Percentiles rank a stretch among this genome's conserved stretches.
These are phyloP conservation scores for Dasypogon diadema DNA, from an alignment of 2,888 invertebrate genomes.

Conservation along the genomic window DNA sequence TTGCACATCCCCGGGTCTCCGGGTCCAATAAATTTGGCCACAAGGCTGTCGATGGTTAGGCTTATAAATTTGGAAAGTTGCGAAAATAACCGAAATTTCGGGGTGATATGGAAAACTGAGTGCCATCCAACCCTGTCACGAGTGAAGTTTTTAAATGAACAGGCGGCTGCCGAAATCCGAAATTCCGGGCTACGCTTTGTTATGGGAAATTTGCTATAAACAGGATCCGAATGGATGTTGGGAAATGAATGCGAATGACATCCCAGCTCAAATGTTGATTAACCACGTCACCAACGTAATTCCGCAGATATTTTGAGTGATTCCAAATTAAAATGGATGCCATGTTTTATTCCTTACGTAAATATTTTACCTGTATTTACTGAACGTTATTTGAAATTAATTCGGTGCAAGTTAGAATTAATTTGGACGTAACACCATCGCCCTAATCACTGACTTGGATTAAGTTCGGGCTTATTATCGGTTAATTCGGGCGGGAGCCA, in stretches of 20 bases:
- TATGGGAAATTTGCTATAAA: background rate
- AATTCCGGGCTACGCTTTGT: background rate
- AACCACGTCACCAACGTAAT: slow-evolving; percentile 3
- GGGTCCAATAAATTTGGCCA: slow-evolving; percentile 10
- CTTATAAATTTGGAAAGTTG: slow-evolving; percentile 43
- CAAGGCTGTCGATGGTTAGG: slow-evolving; percentile 23
- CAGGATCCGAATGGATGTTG: background rate
- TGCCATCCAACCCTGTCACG: background rate
- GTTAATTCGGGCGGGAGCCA: too few relatives aligned
- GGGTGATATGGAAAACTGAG: background rate
- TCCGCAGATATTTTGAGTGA: background rate
- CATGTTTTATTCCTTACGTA: background rate
- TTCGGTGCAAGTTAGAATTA: background rate
- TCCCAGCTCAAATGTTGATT: slow-evolving; percentile 15
- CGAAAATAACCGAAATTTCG: background rate
- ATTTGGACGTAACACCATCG: background rate
- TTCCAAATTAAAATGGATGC: slow-evolving; percentile 19
- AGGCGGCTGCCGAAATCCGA: background rate
- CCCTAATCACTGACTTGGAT: background rate
- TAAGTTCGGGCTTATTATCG: too few relatives aligned
- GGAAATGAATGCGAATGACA: slow-evolving; percentile 6
- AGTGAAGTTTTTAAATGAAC: slow-evolving; percentile 2
- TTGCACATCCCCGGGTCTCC: background rate
- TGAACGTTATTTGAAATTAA: too few relatives aligned
- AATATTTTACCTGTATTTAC: too few relatives aligned